These are phyloP conservation scores for Notarius quadriscutis DNA, from an alignment of 2,113 vertebrate species.

Conservation along the genomic window DNA sequence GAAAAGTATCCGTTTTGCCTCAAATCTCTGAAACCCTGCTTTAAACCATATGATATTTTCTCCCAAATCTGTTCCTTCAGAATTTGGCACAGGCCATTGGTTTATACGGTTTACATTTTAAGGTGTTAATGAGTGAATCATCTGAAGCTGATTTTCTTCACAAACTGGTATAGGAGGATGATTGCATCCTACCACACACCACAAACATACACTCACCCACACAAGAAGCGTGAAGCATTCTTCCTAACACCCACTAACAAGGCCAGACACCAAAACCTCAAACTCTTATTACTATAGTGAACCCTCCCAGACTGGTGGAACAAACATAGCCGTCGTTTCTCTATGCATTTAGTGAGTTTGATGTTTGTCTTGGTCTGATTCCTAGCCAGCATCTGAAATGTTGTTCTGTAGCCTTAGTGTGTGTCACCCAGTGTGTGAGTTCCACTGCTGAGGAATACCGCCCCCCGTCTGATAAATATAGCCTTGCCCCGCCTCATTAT, in stretches of 20 bases:
- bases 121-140: not conserved
- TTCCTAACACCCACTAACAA: slow-evolving; percentile 40
- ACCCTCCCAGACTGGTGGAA: slow-evolving; percentile 29
- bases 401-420: slow-evolving; percentile 34
- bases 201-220: slow-evolving; percentile 34
- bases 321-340: slow-evolving; percentile 52
- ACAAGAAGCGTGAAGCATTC: slow-evolving; percentile 39
- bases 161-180: not conserved
- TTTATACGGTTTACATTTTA: not conserved
- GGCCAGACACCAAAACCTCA: slow-evolving; percentile 43
- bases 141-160: not conserved
- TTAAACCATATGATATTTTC: not conserved
- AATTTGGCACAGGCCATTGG: not conserved
- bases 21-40: not conserved
- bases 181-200: slow-evolving; percentile 20
- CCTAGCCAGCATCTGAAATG: slow-evolving; percentile 13
- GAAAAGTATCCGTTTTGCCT: not conserved
- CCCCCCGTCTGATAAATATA: slow-evolving; percentile 71
- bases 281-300: slow-evolving; percentile 41
- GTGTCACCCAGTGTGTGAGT: slow-evolving; percentile 31
- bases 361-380: slow-evolving; percentile 35
- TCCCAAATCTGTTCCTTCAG: not conserved
- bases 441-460: slow-evolving; percentile 66
- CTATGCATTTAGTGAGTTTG: slow-evolving; percentile 55
- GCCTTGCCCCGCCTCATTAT: slow-evolving; percentile 70